A percentile compares a stretch with the other conserved stretches of the same genome.
Conservation (phyloP, 1,140 invertebrate genomes). For the Pseudobourletiella spinata region DNA sequence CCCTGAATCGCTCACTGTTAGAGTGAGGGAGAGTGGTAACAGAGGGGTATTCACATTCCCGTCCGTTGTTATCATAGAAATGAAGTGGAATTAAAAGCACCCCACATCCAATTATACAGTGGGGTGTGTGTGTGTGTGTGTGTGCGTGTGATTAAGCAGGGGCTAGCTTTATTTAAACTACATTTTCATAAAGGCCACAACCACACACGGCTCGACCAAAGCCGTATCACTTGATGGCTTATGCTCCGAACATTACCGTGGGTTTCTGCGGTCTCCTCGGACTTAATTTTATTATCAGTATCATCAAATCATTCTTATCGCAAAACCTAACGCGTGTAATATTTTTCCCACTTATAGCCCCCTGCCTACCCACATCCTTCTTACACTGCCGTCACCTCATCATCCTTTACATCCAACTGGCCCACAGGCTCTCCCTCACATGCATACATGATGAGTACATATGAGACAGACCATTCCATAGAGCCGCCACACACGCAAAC, state of each 20-base stretch:
- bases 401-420: too few relatives aligned
- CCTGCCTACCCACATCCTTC: too few relatives aligned
- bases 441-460: too few relatives aligned
- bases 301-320: conserved; percentile 34
- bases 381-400: too few relatives aligned
- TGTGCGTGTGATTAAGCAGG: conserved; percentile 20
- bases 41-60: too few relatives aligned
- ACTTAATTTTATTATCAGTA: conserved; percentile 35
- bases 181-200: conserved; percentile 26
- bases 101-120: conserved; percentile 33
- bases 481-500: too few relatives aligned
- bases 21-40: too few relatives aligned
- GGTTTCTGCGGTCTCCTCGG: conserved; percentile 20
- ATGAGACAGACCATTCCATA: too few relatives aligned
- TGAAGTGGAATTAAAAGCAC: conserved; percentile 38
- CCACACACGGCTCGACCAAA: conserved; percentile 4
- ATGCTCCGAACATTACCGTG: conserved; percentile 15
- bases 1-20: too few relatives aligned
- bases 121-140: not conserved
- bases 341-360: conserved; percentile 17
- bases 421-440: too few relatives aligned
- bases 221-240: conserved; percentile 5
- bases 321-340: conserved; percentile 27
- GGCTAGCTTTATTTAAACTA: conserved; percentile 31
- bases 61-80: conserved; percentile 37